These are phyloP conservation scores for Planiliza haematocheilus DNA, from an alignment of 2,113 vertebrate species.

Conservation along the genomic window DNA sequence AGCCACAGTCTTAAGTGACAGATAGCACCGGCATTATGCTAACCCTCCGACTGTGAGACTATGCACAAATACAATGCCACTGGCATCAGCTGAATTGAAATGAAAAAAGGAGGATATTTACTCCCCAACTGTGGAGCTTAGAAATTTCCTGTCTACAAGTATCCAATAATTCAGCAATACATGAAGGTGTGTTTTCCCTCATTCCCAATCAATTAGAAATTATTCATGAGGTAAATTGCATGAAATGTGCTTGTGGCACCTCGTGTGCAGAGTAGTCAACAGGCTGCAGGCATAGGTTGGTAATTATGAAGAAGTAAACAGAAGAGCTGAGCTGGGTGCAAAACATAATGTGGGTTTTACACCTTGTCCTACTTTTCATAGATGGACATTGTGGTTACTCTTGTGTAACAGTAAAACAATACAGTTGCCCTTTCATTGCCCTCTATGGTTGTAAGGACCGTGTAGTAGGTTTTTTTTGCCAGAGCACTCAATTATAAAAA, in stretches of 20 bases:
- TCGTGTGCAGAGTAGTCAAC: conserved; percentile 44
- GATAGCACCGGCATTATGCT: conserved; percentile 65
- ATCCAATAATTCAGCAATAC: conserved; percentile 78
- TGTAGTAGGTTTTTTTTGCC: neutral
- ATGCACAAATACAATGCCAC: conserved; percentile 73
- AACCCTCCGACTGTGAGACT: conserved; percentile 61
- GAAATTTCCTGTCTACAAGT: conserved; percentile 83
- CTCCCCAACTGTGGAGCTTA: conserved; percentile 81
- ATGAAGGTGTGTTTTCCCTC: conserved; percentile 81
- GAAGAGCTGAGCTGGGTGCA: conserved; percentile 72
- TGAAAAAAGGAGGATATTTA: conserved; percentile 86
- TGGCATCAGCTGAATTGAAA: conserved; percentile 77
- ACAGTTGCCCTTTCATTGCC: neutral
- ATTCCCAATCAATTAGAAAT: conserved; percentile 89
- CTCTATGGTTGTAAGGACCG: neutral
- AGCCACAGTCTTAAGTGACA: conserved; percentile 78
- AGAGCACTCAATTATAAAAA: too few species aligned
- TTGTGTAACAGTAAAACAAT: conserved; percentile 8
- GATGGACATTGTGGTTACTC: conserved; percentile 16
- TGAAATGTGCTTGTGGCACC: conserved; percentile 55
- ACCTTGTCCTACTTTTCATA: conserved; percentile 80
- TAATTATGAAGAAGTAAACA: conserved; percentile 61
- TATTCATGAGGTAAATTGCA: conserved; percentile 86
- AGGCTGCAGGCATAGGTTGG: conserved; percentile 41
- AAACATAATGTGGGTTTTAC: conserved; percentile 64